These are phyloP conservation scores for Eulemur macaco DNA, from an alignment of 2,113 vertebrate genomes.

Conservation along the genomic window DNA sequence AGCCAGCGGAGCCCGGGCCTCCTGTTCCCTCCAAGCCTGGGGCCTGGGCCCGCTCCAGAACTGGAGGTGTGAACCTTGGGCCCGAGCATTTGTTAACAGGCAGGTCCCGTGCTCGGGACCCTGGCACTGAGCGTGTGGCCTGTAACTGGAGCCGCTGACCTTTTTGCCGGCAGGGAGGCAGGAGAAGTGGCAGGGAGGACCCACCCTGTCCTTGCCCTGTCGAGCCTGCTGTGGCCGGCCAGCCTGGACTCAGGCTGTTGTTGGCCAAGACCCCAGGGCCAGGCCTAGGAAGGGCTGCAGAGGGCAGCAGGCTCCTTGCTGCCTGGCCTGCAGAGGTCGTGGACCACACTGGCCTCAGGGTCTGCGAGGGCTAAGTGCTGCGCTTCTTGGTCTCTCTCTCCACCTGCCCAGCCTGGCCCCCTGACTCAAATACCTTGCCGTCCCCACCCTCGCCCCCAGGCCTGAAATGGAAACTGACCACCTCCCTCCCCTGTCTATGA, in stretches of 20 bases:
- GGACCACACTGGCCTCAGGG: not conserved
- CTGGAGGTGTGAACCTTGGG: not conserved
- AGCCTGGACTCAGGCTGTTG: not conserved
- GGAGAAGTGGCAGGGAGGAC: not conserved
- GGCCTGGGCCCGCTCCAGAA: not conserved
- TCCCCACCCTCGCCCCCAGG: not conserved
- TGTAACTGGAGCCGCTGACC: constrained; percentile 42
- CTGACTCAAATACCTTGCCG: accelerated
- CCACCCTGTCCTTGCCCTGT: not conserved
- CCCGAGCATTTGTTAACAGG: not conserved
- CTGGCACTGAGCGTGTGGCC: not conserved
- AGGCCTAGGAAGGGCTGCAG: not conserved
- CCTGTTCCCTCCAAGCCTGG: not conserved
- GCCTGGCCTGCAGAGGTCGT: not conserved
- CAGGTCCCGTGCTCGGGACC: not conserved
- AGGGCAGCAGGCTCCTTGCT: not conserved
- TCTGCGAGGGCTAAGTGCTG: not conserved
- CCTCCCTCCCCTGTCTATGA: not conserved
- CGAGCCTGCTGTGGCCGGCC: not conserved
- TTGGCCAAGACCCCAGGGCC: not conserved
- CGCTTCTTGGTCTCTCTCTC: not conserved
- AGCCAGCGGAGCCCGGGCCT: not conserved
- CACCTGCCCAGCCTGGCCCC: not conserved
- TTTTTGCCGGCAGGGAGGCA: not conserved
- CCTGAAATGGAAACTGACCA: not conserved